These are phyloP conservation scores for Pandion haliaetus DNA, from an alignment of 2,113 vertebrate species.

Conservation along the genomic window DNA sequence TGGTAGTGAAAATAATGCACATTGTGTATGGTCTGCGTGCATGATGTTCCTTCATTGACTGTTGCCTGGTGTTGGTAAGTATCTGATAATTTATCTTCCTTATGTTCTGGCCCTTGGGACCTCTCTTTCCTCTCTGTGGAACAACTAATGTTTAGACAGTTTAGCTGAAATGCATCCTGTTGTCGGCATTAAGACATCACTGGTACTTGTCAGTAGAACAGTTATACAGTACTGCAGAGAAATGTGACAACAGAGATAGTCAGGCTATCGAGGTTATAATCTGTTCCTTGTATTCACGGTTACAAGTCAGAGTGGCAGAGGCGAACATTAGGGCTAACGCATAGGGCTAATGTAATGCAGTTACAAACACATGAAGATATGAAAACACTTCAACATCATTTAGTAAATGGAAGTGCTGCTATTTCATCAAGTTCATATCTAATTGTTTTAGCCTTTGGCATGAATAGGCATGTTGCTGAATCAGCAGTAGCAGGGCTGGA, in stretches of 20 bases:
- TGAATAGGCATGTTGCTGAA: neutral
- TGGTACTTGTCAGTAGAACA: constrained; percentile 50
- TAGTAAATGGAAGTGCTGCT: constrained; percentile 33
- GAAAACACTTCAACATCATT: constrained; percentile 28
- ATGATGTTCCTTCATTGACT: neutral
- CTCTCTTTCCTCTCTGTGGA: neutral
- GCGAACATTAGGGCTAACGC: neutral
- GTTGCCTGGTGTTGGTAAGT: neutral
- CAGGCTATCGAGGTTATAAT: constrained; percentile 21
- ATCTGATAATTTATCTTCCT: neutral
- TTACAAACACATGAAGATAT: neutral
- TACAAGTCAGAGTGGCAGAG: constrained; percentile 41
- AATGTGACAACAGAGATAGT: constrained; percentile 52
- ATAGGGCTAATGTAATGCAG: neutral
- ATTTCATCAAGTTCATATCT: constrained; percentile 48
- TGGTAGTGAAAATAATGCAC: neutral
- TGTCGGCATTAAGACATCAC: neutral
- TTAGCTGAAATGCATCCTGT: constrained; percentile 10
- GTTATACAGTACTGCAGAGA: neutral
- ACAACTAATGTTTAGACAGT: neutral
- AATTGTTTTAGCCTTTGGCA: constrained; percentile 53
- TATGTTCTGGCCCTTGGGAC: neutral
- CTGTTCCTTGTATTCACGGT: neutral
- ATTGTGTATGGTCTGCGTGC: neutral
- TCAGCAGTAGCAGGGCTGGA: neutral